phyloP scores from a whole-genome alignment of 2,113 vertebrate species.

The Rhinoderma darwinii region DNA sequence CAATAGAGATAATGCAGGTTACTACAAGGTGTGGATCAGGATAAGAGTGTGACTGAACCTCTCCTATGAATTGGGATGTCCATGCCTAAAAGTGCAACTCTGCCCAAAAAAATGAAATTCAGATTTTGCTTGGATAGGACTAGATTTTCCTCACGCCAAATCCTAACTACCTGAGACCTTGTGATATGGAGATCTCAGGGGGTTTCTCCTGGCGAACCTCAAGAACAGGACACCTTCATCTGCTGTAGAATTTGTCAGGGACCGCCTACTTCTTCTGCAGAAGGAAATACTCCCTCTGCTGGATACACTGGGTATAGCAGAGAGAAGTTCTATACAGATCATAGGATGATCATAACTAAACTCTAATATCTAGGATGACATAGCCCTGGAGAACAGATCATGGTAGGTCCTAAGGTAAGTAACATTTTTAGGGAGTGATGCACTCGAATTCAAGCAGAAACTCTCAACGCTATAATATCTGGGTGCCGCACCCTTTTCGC shows the following conservation, averaged over 20 bases:
- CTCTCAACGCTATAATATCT: background rate
- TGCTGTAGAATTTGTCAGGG: background rate
- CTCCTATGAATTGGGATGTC: background rate
- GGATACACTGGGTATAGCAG: background rate
- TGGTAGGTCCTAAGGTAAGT: background rate
- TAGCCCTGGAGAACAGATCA: background rate
- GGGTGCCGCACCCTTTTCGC: background rate
- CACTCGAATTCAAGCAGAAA: background rate
- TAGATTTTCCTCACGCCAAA: background rate
- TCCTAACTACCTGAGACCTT: background rate
- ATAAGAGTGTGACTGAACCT: background rate
- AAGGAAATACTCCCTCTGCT: background rate
- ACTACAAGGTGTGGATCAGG: background rate
- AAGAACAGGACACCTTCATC: background rate
- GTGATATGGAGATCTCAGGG: background rate
- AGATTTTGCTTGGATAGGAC: background rate
- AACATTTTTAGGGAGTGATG: background rate
- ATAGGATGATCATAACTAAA: background rate
- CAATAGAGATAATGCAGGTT: background rate
- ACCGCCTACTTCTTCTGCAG: background rate
- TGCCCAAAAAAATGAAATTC: background rate
- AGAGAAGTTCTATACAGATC: background rate
- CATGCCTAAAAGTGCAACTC: constrained; percentile 8
- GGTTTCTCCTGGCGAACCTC: background rate
- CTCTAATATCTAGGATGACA: background rate